phyloP scores from a whole-genome alignment of 2,888 invertebrate species.

The Nycteola revayana region DNA sequence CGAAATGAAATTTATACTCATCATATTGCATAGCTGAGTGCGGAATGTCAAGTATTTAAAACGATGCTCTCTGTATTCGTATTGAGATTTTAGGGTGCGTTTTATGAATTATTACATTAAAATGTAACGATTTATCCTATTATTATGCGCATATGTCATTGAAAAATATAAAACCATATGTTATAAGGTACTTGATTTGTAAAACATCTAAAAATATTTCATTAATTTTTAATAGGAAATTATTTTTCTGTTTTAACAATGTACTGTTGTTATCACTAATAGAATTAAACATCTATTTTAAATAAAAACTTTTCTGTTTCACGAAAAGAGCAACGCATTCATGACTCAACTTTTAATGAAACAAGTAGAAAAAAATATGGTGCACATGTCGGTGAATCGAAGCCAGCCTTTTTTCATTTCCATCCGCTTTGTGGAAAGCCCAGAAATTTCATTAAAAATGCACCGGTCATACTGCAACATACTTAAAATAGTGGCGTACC shows the following conservation, averaged over 20 bases:
- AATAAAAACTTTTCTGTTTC: conserved; percentile 12
- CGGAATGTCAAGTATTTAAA: conserved; percentile 68
- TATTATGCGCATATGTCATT: too few species aligned
- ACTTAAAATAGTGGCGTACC: conserved; percentile 30
- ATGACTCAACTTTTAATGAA: conserved; percentile 30
- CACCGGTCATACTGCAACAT: conserved; percentile 31
- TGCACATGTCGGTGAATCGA: conserved; percentile 49
- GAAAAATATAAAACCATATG: too few species aligned
- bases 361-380: conserved; percentile 31
- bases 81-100: conserved; percentile 50
- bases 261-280: too few species aligned
- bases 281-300: too few species aligned
- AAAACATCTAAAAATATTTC: too few species aligned
- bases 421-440: conserved; percentile 65
- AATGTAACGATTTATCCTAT: conserved; percentile 4
- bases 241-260: too few species aligned
- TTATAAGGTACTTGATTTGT: too few species aligned
- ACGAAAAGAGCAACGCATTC: conserved; percentile 24
- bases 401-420: conserved; percentile 57
- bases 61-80: conserved; percentile 44
- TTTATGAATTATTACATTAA: conserved; percentile 24
- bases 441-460: conserved; percentile 69
- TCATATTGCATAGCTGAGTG: conserved; percentile 67
- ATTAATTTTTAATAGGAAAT: too few species aligned
- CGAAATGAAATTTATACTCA: conserved; percentile 65